Evolutionary conservation across 2,888 invertebrate species (phyloP).

Genomic region (Sesia apiformis): DNA sequence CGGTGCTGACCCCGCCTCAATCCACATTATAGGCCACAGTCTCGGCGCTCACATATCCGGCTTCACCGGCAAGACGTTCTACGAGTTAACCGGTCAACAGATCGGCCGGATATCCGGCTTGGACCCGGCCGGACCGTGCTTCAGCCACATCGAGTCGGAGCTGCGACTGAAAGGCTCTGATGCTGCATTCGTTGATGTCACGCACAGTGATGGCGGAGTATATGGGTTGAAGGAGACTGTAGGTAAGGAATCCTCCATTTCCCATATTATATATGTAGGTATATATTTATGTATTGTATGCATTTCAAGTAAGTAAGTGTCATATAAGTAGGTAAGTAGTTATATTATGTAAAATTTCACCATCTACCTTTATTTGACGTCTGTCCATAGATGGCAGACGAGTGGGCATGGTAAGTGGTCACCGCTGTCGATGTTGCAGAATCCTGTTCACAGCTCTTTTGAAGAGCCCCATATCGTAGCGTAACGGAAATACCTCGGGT

Average conservation of each 20-base stretch:
- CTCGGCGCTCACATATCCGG: slow-evolving; percentile 55
- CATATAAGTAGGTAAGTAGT: too few species aligned
- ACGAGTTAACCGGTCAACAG: slow-evolving; percentile 26
- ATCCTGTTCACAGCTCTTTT: too few species aligned
- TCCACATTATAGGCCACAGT: slow-evolving; percentile 62
- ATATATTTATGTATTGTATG: too few species aligned
- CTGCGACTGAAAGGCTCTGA: slow-evolving; percentile 33
- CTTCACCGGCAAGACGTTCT: slow-evolving; percentile 45
- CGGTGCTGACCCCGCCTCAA: slow-evolving; percentile 30
- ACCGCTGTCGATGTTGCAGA: too few species aligned
- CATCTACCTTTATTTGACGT: too few species aligned
- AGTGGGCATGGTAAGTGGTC: too few species aligned
- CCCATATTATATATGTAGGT: too few species aligned
- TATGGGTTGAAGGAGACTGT: slow-evolving; percentile 38
- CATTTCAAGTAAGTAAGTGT: too few species aligned
- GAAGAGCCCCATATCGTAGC: too few species aligned
- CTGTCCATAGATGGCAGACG: too few species aligned
- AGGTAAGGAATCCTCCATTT: slow-evolving; percentile 27
- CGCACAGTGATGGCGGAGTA: slow-evolving; percentile 50
- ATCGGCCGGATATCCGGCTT: slow-evolving; percentile 48
- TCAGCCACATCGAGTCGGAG: slow-evolving; percentile 31
- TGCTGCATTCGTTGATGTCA: slow-evolving; percentile 47
- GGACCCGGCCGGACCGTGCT: slow-evolving; percentile 65
- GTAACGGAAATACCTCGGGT: too few species aligned
- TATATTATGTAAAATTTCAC: too few species aligned